These are phyloP conservation scores for Betta splendens DNA, from an alignment of 2,797 vertebrate genomes.

Conservation along the genomic window DNA sequence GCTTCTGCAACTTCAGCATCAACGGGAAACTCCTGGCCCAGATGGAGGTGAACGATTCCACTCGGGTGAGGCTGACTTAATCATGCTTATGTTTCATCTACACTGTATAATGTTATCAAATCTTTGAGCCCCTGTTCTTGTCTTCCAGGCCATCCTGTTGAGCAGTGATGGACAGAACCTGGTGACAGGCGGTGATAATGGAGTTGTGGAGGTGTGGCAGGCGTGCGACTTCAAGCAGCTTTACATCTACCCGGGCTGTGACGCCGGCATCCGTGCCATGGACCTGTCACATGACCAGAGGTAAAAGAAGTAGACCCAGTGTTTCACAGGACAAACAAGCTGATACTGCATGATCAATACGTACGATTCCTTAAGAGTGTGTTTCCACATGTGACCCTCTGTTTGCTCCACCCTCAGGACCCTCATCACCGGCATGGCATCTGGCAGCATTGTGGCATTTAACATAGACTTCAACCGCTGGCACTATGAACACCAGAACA, in stretches of 20 bases:
- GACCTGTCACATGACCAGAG: constrained; percentile 99
- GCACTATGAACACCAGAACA: constrained; percentile 99
- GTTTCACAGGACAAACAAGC: too few species aligned
- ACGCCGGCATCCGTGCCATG: constrained; percentile 97
- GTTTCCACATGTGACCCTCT: constrained; percentile 2
- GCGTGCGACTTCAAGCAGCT: constrained; percentile 99
- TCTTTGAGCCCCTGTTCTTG: neutral
- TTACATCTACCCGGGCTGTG: constrained; percentile 98
- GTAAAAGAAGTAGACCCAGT: constrained; percentile 71
- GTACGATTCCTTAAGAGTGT: neutral
- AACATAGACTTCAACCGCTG: constrained; percentile 99
- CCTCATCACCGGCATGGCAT: constrained; percentile 99
- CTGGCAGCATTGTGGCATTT: constrained; percentile 99
- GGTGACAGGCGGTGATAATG: constrained; percentile 97
- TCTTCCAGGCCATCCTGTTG: constrained; percentile 90
- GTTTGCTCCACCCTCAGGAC: constrained; percentile 82
- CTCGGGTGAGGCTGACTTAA: constrained; percentile 82
- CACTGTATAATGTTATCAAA: neutral
- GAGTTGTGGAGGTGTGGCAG: constrained; percentile 98
- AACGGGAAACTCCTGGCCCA: constrained; percentile 97
- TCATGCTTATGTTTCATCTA: neutral
- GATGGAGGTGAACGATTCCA: constrained; percentile 98
- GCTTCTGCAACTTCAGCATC: constrained; percentile 99
- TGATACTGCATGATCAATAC: neutral
- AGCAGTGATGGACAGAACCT: constrained; percentile 98